Base-by-base conservation (phyloP, 2,113 vertebrate genomes). In the Trogon surrucura region DNA sequence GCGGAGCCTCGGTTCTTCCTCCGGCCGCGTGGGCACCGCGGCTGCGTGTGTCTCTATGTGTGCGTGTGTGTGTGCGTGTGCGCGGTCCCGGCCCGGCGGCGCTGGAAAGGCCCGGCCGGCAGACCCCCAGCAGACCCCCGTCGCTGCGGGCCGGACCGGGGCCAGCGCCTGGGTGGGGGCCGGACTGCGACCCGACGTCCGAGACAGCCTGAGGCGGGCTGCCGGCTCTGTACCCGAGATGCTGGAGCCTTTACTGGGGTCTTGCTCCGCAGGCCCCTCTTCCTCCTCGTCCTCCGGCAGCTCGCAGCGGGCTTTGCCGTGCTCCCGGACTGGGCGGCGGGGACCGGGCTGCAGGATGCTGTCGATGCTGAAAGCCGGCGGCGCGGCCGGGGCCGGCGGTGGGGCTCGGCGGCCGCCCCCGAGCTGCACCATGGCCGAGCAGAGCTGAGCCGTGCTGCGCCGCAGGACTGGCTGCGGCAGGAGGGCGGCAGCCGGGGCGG, bases 291-390 rank as follows among this genome's bases (percentile, higher is more conserved):
- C 81, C 85, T 85, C 79, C 30, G 64, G 88, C 86, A 48, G 88
- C 50, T 36, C 56, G 60, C 61, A 80, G 93, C 45, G 36, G 47
- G 56, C 86, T 53, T 45, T 80, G 45, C 56, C 62, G 47, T 9
- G 75, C 50, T 91, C 73, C 65, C 22, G 3, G 73, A n/a, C 83
- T 13, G 64, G 60, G 34, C 80, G 56, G 66, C 61, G 54, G 62
- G 94, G 95, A 4, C 80, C 75, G 69, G 47, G 57, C 80, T 88
- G 80, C 48, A 95, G 91, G 73, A 97, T 96, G 69, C 95, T 94
- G 79, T 94, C 95, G 53, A 96, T 95, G 92, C 96, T 96, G 90
- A 97, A 97, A 44, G 94, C 73, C 34, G 93, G 91, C 44, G 86
- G 83, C 6, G 81, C 56, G 29, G 80, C 38, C 5, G 84, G 70